Percentiles rank a stretch among this genome's conserved stretches.
phyloP scores from a whole-genome alignment of 2,797 vertebrate species.

The Acanthurus tractus region DNA sequence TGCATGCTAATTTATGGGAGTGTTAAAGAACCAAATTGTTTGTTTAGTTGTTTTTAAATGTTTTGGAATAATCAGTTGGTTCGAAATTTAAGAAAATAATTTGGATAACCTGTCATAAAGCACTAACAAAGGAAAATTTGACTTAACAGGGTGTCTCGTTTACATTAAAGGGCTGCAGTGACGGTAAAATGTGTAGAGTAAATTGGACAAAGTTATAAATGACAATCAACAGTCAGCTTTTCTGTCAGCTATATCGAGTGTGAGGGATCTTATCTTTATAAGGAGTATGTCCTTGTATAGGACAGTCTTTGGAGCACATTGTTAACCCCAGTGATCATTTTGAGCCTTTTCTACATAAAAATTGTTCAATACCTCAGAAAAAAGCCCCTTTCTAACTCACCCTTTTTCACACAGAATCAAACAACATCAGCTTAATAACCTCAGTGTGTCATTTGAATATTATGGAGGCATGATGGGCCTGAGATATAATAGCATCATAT shows the following conservation, averaged over 20 bases:
- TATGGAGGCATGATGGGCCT: no score
- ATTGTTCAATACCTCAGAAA: no score
- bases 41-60: not conserved
- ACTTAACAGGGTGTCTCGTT: not conserved
- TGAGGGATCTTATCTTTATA: not conserved
- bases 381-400: no score
- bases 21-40: not conserved
- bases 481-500: no score
- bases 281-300: not conserved
- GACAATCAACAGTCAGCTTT: no score
- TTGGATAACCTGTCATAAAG: slow-evolving; percentile 8
- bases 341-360: no score
- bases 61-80: slow-evolving; percentile 25
- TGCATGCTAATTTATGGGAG: no score
- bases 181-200: not conserved
- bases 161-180: not conserved
- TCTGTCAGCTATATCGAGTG: no score
- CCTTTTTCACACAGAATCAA: no score
- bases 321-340: not conserved
- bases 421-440: no score
- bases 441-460: no score
- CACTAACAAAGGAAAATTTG: not conserved
- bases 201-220: no score
- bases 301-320: not conserved
- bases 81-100: slow-evolving; percentile 8